Base-by-base conservation (phyloP, 2,888 invertebrate species). In the Prenolepis imparis region DNA sequence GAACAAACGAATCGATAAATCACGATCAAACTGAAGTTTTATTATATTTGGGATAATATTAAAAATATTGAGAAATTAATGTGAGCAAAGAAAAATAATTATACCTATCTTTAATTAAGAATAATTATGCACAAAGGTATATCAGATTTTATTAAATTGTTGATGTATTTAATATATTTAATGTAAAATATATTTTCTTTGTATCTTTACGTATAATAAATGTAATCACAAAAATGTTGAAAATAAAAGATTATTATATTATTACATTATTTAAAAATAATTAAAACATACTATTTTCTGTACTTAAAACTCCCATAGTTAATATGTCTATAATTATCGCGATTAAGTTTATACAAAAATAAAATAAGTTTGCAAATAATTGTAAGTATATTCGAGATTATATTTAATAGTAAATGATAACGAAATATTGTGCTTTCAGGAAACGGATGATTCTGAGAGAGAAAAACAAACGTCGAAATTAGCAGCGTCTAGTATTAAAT, bases 131-230 rank as follows among this genome's bases (percentile, higher is more conserved):
- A 5, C 24, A 11, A 5, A 52, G n/a, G 5, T 24, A 55, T 24
- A 70, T 57, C 1, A 12, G 1, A 24, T 57, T 21, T 68, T n/a
- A 48, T 68, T 68, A 52, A 32, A 52, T 18, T 15, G 48, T 68
- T 67, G 32, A 70, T 21, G 8, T 52, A 32, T 28, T 68, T 67
- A 52, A 70, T 21, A 3, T 52, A 32, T 28, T 68, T 67, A 52
- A 70, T 21, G 8, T 52, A 21, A 52, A 68, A 70, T 48, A 32
- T 15, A 70, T 32, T n/a, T 68, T 52, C 52, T n/a, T 52, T 2
- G 48, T 15, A 1, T 44, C 18, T 52, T 68, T 32, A 48, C 0
- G 2, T 67, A 11, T 67, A 21, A 28, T 28, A 32, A 4, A 8
- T 68, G n/a, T 18, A 68, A 68, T 48, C 24, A 21, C 18, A 3